Base-by-base conservation (phyloP, 1,140 invertebrate genomes). In the Vanessa tameamea region DNA sequence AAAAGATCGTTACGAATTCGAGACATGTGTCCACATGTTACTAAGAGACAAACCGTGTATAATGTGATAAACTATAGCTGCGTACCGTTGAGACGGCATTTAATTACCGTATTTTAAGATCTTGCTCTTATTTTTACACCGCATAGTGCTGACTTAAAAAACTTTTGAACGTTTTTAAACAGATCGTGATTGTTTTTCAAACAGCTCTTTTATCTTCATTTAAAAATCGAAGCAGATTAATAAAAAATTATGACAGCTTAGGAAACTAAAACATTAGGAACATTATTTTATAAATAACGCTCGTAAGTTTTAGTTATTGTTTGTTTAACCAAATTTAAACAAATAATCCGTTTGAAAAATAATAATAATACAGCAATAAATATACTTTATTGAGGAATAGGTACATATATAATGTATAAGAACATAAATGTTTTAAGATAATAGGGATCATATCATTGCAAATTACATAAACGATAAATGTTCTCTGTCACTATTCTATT, bases 21-120 rank as follows among this genome's bases (percentile, higher is more conserved):
- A 84, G 87, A 90, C 89, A 91, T 90, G 87, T 91, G 88, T 90
- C 87, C 87, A 86, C 84, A 88, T 87, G 86, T 87, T 86, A 57
- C 75, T 87, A 85, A 88, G 78, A 86, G 84, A 84, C 85, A 83
- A 80, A 83, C 83, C 87, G 88, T 88, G 87, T 82, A 88, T 88
- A 91, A 90, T 87, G 84, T 87, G 89, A 89, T 88, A 87, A 87
- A 89, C 81, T 84, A 80, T 82, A 80, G 81, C 77, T 70, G 64
- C 67, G 70, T 72, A 74, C 72, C 69, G 70, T 53, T 70, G 59
- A 64, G 64, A 78, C 81, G 81, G 77, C 81, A 77, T 79, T 82
- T 84, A 84, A 86, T 86, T 81, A 83, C 82, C 73, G 74, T 76
- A 73, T 84, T 78, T 78, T 78, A 78, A 79, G 73, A 77, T 70